These are phyloP conservation scores for Sebastes oblongus DNA, from an alignment of 2,797 vertebrate genomes.

Conservation along the genomic window DNA sequence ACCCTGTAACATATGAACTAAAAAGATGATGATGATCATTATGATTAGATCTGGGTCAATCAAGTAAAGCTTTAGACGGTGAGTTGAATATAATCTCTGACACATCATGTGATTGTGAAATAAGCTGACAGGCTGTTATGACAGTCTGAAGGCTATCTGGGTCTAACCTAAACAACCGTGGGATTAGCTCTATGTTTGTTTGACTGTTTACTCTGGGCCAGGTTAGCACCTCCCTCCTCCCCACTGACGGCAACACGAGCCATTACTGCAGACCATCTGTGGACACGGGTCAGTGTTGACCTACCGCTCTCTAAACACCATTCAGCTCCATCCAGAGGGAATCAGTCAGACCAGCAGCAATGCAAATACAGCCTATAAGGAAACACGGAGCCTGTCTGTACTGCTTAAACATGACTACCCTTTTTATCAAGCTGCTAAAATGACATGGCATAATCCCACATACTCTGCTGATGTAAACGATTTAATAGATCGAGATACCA, in stretches of 20 bases:
- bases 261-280: slow-evolving; percentile 74
- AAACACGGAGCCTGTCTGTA: neutral
- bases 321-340: slow-evolving; percentile 42
- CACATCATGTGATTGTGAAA: slow-evolving; percentile 3
- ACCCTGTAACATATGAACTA: too few relatives aligned
- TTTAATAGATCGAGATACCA: neutral
- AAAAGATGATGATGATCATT: neutral
- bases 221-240: slow-evolving; percentile 24
- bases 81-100: neutral
- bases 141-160: slow-evolving; percentile 40
- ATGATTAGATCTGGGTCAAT: too few relatives aligned
- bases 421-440: neutral
- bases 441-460: neutral
- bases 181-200: slow-evolving; percentile 70
- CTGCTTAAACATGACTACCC: neutral
- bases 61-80: neutral
- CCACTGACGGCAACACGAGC: slow-evolving; percentile 58
- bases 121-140: slow-evolving; percentile 57
- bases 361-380: slow-evolving; percentile 26
- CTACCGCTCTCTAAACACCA: slow-evolving; percentile 65
- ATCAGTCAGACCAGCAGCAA: slow-evolving; percentile 38
- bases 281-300: slow-evolving; percentile 73
- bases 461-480: neutral
- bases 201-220: slow-evolving; percentile 67
- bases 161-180: slow-evolving; percentile 57